Evolutionary conservation across 1,140 invertebrate genomes (phyloP).

Genomic region (Caerostris darwini): DNA sequence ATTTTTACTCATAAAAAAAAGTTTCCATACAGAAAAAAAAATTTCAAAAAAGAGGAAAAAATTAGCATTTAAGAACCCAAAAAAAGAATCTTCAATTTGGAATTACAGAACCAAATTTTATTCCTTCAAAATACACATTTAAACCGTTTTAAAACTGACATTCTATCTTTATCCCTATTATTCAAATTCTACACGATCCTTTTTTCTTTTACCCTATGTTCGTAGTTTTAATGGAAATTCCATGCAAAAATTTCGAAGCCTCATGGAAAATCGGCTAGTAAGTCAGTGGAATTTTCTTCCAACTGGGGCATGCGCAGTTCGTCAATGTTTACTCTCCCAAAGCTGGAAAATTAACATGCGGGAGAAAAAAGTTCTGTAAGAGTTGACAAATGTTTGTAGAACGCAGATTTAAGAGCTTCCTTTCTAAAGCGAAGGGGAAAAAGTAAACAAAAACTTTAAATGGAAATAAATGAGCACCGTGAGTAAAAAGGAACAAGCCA

Average conservation of each 20-base stretch:
- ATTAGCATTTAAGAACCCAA: no score
- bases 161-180: no score
- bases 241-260: background rate
- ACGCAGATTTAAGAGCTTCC: background rate
- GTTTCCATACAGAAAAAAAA: no score
- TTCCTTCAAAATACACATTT: no score
- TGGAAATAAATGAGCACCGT: background rate
- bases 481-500: background rate
- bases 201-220: no score
- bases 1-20: no score
- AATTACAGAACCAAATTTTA: no score
- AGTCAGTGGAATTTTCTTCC: background rate
- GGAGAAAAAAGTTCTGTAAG: background rate
- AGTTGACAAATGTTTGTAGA: conserved; percentile 45
- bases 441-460: conserved; percentile 3
- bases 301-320: background rate
- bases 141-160: no score
- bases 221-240: background rate
- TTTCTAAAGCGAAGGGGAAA: background rate
- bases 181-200: no score
- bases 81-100: no score
- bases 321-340: background rate
- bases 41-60: no score
- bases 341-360: background rate
- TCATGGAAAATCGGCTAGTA: background rate